These are phyloP conservation scores for Caloenas nicobarica DNA, from an alignment of 2,113 vertebrate genomes.

Conservation along the genomic window DNA sequence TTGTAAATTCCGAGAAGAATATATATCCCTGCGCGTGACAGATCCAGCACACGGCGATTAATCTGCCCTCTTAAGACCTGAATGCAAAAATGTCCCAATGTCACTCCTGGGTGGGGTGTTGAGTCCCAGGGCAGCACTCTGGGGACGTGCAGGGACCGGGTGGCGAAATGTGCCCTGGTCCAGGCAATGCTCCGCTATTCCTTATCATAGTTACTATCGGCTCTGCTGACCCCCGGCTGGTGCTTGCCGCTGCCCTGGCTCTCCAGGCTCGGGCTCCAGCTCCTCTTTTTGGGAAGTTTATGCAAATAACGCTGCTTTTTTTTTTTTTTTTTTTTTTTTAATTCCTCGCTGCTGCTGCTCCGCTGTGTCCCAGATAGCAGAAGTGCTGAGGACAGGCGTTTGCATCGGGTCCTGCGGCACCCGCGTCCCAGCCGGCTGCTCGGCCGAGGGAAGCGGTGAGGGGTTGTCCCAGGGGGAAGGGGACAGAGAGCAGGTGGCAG, in stretches of 20 bases:
- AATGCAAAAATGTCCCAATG: conserved; percentile 53
- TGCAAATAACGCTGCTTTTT: conserved; percentile 16
- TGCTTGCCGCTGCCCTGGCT: background rate
- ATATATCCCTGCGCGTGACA: conserved; percentile 75
- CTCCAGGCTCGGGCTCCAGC: background rate
- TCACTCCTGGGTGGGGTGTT: conserved; percentile 6
- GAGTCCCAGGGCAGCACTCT: background rate
- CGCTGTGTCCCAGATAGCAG: conserved; percentile 53
- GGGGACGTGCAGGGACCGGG: background rate
- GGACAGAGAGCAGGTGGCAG: background rate
- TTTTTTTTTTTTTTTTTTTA: background rate
- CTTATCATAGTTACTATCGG: background rate
- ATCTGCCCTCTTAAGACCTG: conserved; percentile 75
- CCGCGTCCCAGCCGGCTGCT: background rate
- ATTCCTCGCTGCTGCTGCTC: background rate
- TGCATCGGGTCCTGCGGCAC: conserved; percentile 34
- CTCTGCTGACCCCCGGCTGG: background rate
- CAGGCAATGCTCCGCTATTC: background rate
- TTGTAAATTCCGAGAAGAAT: conserved; percentile 82
- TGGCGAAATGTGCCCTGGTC: background rate
- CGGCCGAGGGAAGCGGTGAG: background rate
- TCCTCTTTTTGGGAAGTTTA: conserved; percentile 34
- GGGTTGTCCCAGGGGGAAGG: background rate
- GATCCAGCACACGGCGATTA: conserved; percentile 75
- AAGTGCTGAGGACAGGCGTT: conserved; percentile 61